phyloP scores from a whole-genome alignment of 1,140 invertebrate species.

The Cherax quadricarinatus region DNA sequence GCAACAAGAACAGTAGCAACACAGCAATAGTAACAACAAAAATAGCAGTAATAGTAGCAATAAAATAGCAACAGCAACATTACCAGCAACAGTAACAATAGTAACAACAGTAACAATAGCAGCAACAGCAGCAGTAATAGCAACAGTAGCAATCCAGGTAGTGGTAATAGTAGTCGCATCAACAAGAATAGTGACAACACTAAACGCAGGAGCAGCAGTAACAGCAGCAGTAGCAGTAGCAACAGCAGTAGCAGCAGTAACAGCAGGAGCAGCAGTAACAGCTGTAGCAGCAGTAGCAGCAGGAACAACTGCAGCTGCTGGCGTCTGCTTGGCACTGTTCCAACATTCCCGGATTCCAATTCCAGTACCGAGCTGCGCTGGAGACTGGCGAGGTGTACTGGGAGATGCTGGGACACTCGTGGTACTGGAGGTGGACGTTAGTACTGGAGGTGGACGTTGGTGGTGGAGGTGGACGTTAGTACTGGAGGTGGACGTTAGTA shows the following conservation, averaged over 20 bases:
- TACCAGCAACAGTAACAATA: too few species aligned
- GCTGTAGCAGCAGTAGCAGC: background rate
- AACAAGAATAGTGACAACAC: too few species aligned
- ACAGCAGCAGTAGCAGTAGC: too few species aligned
- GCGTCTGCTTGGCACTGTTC: conserved; percentile 37
- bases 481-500: background rate
- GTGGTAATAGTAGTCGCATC: too few species aligned
- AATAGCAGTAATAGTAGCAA: too few species aligned
- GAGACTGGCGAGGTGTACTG: background rate
- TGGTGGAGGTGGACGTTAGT: background rate
- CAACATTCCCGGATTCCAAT: conserved; percentile 49
- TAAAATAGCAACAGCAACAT: too few species aligned
- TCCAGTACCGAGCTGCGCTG: background rate
- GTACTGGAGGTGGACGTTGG: background rate
- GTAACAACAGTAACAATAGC: too few species aligned
- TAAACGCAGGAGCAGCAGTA: too few species aligned
- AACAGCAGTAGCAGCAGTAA: background rate
- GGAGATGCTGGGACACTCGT: background rate
- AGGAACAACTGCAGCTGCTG: conserved; percentile 17
- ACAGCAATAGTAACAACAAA: too few species aligned
- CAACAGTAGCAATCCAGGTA: too few species aligned
- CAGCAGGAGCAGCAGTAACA: background rate
- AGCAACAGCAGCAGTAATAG: too few species aligned
- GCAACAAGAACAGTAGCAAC: too few species aligned
- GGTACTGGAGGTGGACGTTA: background rate